Conservation (phyloP, 2,797 vertebrate species). For the Eulemur mongoz region DNA sequence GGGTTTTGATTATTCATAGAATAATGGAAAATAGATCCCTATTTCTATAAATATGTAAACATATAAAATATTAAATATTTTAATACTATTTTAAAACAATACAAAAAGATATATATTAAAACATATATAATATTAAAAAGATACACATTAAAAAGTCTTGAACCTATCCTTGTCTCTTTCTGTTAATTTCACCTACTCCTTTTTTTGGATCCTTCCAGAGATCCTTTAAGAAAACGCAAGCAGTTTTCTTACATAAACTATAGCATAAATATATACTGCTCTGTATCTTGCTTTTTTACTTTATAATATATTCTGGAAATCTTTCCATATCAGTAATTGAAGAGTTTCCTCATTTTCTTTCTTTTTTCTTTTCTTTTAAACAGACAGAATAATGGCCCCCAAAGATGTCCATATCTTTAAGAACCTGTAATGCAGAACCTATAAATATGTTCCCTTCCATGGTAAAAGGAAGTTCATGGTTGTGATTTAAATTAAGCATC, state of each 20-base stretch:
- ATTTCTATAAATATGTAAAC: background rate
- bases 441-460: background rate
- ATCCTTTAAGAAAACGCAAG: background rate
- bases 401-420: background rate
- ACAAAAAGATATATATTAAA: background rate
- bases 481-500: background rate
- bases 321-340: background rate
- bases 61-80: background rate
- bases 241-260: background rate
- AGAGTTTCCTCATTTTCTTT: background rate
- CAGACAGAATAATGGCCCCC: background rate
- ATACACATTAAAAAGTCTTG: background rate
- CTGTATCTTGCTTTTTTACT: background rate
- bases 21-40: background rate
- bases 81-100: background rate
- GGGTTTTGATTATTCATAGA: background rate
- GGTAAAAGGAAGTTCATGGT: background rate
- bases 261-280: background rate
- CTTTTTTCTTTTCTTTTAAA: constrained; percentile 6
- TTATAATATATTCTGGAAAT: background rate
- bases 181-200: background rate
- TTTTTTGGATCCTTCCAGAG: background rate
- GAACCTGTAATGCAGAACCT: background rate
- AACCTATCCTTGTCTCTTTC: background rate
- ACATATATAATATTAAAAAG: background rate